These are phyloP conservation scores for Drosophila sproati DNA, from an alignment of 1,140 invertebrate species.

Conservation along the genomic window DNA sequence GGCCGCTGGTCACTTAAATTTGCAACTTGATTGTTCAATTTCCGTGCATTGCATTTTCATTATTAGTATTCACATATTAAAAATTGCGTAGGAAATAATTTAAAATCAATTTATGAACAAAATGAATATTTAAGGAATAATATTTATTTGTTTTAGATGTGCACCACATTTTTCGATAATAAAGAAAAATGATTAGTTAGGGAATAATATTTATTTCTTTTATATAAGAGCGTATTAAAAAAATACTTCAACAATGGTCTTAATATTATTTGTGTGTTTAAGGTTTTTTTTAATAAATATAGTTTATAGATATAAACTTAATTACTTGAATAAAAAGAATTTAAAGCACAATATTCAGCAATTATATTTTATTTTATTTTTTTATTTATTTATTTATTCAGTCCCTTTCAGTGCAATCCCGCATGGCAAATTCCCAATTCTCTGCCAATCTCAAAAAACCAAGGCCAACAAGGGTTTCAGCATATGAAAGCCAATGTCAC, in stretches of 20 bases:
- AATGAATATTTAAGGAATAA: not conserved
- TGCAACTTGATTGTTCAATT: conserved; percentile 25
- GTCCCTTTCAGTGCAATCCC: conserved; percentile 12
- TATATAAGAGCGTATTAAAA: no score
- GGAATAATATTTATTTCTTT: no score
- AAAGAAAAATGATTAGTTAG: no score
- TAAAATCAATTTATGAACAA: not conserved
- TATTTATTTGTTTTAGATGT: no score
- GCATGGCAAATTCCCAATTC: conserved; percentile 16
- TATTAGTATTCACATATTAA: conserved; percentile 1
- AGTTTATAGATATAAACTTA: not conserved
- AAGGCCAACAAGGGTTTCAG: conserved; percentile 59
- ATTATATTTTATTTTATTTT: not conserved
- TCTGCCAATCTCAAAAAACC: conserved; percentile 48
- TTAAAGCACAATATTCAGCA: not conserved
- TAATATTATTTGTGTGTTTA: no score
- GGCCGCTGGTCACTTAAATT: conserved; percentile 23
- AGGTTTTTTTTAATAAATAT: not conserved
- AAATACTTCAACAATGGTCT: no score
- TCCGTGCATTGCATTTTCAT: conserved; percentile 7
- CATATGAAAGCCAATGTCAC: conserved; percentile 58
- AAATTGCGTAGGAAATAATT: not conserved
- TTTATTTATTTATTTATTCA: not conserved
- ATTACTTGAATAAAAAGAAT: no score
- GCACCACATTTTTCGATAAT: no score